These are phyloP conservation scores for Lymantria monacha DNA, from an alignment of 2,888 invertebrate species.

Conservation along the genomic window DNA sequence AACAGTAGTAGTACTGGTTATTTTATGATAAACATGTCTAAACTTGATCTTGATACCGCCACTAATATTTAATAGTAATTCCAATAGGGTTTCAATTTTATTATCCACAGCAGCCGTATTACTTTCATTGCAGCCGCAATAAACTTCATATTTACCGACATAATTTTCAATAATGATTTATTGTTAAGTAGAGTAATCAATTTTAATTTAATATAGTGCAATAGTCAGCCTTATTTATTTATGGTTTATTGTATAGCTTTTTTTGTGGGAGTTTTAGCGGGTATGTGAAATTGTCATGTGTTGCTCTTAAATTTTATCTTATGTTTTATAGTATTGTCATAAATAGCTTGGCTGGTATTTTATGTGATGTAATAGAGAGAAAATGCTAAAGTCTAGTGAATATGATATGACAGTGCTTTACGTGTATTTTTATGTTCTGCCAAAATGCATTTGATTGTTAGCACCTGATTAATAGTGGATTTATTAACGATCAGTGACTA, in stretches of 20 bases:
- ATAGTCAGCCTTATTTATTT: not conserved
- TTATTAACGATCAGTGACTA: too few species aligned
- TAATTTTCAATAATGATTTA: not conserved
- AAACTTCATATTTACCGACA: not conserved
- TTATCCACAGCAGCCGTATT: not conserved
- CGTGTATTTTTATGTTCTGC: too few species aligned
- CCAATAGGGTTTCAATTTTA: not conserved
- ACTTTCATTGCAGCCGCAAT: not conserved
- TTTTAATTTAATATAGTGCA: not conserved
- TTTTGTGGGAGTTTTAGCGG: constrained; percentile 14
- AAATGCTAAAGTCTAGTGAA: too few species aligned
- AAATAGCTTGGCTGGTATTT: too few species aligned
- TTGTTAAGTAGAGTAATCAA: not conserved
- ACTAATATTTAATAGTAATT: not conserved
- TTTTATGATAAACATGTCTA: not conserved
- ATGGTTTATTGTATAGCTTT: not conserved
- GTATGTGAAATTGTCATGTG: too few species aligned
- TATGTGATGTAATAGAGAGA: too few species aligned
- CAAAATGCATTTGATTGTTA: too few species aligned
- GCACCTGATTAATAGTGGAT: too few species aligned
- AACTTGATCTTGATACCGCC: not conserved
- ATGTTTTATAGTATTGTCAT: too few species aligned
- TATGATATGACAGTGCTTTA: too few species aligned
- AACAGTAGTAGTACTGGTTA: not conserved
- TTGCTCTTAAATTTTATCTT: too few species aligned